Base-by-base conservation (phyloP, 2,797 vertebrate genomes). In the Vultur gryphus region DNA sequence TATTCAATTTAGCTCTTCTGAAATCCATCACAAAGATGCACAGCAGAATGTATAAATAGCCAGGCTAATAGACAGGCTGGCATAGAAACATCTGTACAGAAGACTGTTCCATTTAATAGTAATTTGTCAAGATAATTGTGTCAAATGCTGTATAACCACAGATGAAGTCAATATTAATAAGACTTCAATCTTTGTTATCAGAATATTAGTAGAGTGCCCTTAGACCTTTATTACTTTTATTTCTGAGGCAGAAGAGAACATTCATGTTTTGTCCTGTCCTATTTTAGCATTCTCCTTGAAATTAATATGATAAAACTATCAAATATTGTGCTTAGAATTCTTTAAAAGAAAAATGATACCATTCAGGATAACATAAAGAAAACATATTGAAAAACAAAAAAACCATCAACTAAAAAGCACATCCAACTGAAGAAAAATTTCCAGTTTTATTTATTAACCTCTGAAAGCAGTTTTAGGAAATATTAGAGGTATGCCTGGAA, bases 91-190 rank as follows among this genome's bases (percentile, higher is more conserved):
- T 94, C 64, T 95, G 84, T 62, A 81, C 43, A 35, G 59, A 88
- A 96, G 77, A 85, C 54, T 61, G 9, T 65, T 89, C 65, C 10
- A 80, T 94, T 93, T 95, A 83, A 94, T 25, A 87, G 49, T 23
- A 89, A 94, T 94, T 95, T 92, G 65, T 85, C 92, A 91, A 75
- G 84, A 78, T 86, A 91, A 95, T 95, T 91, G 67, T 80, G 55
- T 89, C 93, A 97, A 96, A 95, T 83, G 67, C 69, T 75, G 19
- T 69, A 78, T 58, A 91, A 80, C 59, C 78, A 90, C 67, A 78
- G 81, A 95, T 48, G 19, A 95, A 94, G 55, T 67, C 81, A 90
- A n/a, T 93, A 91, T 94, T 93, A 85, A 92, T 93, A 95, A 83
- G 24, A 57, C 10, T 89, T 95, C 35, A 59, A 20, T 95, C 75